Evolutionary conservation across 2,797 vertebrate species (phyloP).

Genomic region (Gallinago solitaria): DNA sequence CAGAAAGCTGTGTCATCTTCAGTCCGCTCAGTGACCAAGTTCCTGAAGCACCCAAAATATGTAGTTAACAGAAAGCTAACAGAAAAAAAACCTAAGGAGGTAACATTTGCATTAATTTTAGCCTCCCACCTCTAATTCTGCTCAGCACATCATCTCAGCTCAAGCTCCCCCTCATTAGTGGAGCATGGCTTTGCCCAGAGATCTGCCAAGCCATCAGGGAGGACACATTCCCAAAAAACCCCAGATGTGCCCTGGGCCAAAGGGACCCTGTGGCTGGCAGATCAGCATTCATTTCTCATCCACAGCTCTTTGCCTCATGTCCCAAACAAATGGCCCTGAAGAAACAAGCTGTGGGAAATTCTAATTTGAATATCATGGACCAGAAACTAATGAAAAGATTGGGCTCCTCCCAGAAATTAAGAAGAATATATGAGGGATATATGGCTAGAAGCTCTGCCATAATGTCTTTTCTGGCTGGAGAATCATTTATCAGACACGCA

Average conservation of each 20-base stretch:
- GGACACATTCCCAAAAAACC: not conserved
- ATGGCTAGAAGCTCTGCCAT: not conserved
- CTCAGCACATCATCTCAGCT: not conserved
- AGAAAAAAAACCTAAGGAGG: not conserved
- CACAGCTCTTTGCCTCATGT: rapidly evolving
- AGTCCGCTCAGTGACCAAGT: not conserved
- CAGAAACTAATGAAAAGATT: not conserved
- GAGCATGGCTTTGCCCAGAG: not conserved
- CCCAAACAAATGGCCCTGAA: not conserved
- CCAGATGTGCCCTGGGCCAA: not conserved
- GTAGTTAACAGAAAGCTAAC: not conserved
- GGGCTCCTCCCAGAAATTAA: not conserved
- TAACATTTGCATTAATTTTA: not conserved
- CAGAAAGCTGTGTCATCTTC: not conserved
- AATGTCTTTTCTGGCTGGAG: not conserved
- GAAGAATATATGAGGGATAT: not conserved
- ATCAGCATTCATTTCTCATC: not conserved
- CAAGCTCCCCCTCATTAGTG: rapidly evolving
- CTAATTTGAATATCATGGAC: not conserved
- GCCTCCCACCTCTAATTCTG: not conserved
- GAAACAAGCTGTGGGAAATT: not conserved
- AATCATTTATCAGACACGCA: not conserved
- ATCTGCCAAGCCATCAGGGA: not conserved
- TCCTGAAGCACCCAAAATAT: not conserved
- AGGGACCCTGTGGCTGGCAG: not conserved